Conservation (phyloP, 2,888 invertebrate species). For the Temnothorax unifasciatus region DNA sequence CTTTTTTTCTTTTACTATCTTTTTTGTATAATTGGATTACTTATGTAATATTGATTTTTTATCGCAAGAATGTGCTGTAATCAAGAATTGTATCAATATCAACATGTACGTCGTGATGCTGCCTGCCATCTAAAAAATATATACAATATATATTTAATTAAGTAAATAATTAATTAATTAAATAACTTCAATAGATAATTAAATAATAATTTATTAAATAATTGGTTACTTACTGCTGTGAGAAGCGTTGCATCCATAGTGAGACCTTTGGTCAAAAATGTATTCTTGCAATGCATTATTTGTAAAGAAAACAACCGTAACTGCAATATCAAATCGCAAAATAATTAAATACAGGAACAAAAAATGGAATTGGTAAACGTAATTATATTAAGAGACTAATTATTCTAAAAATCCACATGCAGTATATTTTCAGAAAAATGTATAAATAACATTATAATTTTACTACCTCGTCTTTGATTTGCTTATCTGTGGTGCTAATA, state of each 20-base stretch:
- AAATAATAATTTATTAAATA: neutral
- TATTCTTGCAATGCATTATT: neutral
- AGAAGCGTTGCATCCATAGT: neutral
- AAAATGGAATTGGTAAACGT: neutral
- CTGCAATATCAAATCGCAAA: neutral
- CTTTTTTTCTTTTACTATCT: neutral
- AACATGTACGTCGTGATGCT: neutral
- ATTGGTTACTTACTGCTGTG: neutral
- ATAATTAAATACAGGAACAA: neutral
- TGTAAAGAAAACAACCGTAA: neutral
- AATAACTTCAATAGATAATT: neutral
- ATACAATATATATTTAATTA: neutral
- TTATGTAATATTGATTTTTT: neutral
- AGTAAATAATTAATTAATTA: neutral
- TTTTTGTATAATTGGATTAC: neutral
- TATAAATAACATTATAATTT: neutral
- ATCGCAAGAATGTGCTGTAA: neutral
- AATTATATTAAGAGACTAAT: neutral
- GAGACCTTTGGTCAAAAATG: neutral
- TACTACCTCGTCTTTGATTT: neutral
- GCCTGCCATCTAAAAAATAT: neutral
- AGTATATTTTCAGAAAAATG: neutral
- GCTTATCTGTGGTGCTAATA: neutral
- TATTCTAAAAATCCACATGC: neutral
- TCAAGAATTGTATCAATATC: conserved; percentile 14